Base-by-base conservation (phyloP, 2,888 invertebrate genomes). In the Plagodis dolabraria region DNA sequence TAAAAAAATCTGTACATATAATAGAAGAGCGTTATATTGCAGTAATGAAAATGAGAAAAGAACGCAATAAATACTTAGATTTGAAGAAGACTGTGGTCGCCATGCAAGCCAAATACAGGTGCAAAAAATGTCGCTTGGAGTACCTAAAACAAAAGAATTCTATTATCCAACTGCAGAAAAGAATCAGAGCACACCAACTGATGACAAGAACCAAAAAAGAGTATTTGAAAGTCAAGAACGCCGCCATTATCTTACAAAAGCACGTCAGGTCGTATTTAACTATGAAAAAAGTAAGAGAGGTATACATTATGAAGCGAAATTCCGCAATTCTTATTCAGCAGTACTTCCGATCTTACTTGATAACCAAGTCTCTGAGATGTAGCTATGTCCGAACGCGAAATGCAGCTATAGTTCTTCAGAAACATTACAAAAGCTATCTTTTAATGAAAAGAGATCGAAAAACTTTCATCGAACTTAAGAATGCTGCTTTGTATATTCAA, bases 91-190 rank as follows among this genome's bases (percentile, higher is more conserved):
- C 86, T 0, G 83, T 76, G 4, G 70, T 93, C 7, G 75, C 82
- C 33, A 61, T 94, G 5, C 95, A 95, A 71, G 83, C 89, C 47
- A 76, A 83, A 22, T 89, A 82, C 64, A 91, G 93, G 47, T 85
- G 92, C 7, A 86, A 85, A 63, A 74, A 86, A 70, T 85, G 83
- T 5, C 89, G 88, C 7, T 74, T 77, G 33, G 74, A 83, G 22
- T 94, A 91, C 62, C 62, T 75, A 8, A 72, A 70, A 42, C 74
- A 73, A 5, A 81, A 76, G 47, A 74, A 79, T 22, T 76, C 87
- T 9, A 83, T 88, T 34, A 76, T 93, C 10, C 65, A 68, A 2
- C 75, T 95, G 48, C 95, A 95, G 69, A 83, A 79, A 54, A 91
- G 85, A 79, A 89, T 93, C 71, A 89, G 92, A 68, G 93, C 93